Evolutionary conservation across 1,140 invertebrate species (phyloP), one percentile per base, ranked within the genome.

Genomic region (Nephotettix cincticeps): DNA sequence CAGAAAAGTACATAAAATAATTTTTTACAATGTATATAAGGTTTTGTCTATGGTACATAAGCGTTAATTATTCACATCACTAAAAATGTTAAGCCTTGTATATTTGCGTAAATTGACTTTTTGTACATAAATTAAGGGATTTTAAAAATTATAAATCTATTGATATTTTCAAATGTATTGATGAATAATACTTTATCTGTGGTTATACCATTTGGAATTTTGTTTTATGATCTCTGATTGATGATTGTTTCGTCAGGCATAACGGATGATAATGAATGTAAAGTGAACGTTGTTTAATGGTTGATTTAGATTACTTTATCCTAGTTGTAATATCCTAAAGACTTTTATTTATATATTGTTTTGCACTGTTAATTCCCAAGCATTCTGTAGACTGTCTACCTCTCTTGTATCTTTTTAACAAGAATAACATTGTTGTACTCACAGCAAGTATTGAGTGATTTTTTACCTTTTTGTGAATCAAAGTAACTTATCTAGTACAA

Each of bases 1-100:
- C 56, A 61, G 56, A 61, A 61, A 61, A 61, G 56, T 61, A 61
- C 56, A 61, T 61, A 23, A 61, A 27, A 61, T 6, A 4, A 61
- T 61, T 61, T 61, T 61, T 4, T 61, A 61, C 23, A n/a, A 29
- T 61, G 56, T 61, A 61, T 28, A 61, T 36, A 36, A 14, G 14
- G 56, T 61, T 40, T 61, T 61, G 56, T 61, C 25, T 29, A 61
- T 21, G 47, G 27, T 21, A 29, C n/a, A n/a, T 61, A 29, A 27
- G 56, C 9, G 56, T 61, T 61, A 21, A 51, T 61, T 9, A 28
- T 61, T 61, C 56, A 61, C 56, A 61, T 61, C 21, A 61, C 56
- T 61, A 61, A 51, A 51, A n/a, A 51, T 27, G n/a, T 61, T 61
- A 27, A 25, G 56, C 21, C 56, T 61, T 61, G 56, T 61, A 61